These are phyloP conservation scores for Chelonia mydas DNA, from an alignment of 2,797 vertebrate genomes.

Conservation along the genomic window DNA sequence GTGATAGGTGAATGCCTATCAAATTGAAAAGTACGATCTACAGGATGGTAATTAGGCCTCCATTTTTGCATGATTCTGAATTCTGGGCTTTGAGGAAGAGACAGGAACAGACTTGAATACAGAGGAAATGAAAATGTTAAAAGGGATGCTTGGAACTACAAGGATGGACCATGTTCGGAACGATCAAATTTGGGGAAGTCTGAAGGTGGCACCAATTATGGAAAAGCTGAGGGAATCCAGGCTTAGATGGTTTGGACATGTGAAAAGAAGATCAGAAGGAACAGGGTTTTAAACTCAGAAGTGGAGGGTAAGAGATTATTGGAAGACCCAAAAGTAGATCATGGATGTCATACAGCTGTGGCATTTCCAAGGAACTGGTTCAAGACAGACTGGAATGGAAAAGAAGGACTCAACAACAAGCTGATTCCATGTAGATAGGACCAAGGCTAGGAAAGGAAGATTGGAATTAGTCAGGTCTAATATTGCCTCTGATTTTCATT, in stretches of 20 bases:
- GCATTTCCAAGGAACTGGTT: slow-evolving; percentile 30
- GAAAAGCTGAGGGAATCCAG: neutral
- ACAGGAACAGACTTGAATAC: too few species aligned
- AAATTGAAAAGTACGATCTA: too few species aligned
- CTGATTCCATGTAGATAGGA: neutral
- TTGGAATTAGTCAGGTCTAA: neutral
- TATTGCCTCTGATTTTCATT: too few species aligned
- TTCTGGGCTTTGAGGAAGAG: too few species aligned
- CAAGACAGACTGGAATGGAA: slow-evolving; percentile 41
- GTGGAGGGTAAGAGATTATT: neutral
- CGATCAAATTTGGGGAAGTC: too few species aligned
- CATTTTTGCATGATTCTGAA: too few species aligned
- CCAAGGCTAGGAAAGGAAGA: neutral
- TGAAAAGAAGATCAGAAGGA: neutral
- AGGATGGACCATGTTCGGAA: neutral
- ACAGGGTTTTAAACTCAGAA: neutral
- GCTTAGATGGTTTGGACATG: neutral
- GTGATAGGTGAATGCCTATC: too few species aligned
- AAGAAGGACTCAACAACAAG: neutral
- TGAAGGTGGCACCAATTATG: neutral
- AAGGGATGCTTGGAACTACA: too few species aligned
- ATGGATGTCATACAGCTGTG: slow-evolving; percentile 13
- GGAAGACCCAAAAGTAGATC: neutral
- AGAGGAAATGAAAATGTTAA: too few species aligned
- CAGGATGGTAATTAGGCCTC: too few species aligned